Evolutionary conservation across 2,797 vertebrate species (phyloP).

Genomic region (Typhlichthys eigenmanni): DNA sequence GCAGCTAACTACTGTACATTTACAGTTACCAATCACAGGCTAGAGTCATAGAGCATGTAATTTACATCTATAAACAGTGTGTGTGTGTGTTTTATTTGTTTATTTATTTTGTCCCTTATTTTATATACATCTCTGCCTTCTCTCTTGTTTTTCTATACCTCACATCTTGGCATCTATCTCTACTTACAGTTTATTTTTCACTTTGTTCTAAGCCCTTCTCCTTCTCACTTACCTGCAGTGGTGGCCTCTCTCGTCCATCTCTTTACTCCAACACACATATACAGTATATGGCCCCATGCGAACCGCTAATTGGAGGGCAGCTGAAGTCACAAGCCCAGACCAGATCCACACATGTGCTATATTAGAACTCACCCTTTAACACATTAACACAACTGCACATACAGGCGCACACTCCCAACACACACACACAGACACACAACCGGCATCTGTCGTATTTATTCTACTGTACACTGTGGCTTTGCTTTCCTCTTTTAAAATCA

Average conservation of each 20-base stretch:
- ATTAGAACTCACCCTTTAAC: neutral
- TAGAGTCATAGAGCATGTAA: too few species aligned
- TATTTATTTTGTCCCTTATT: neutral
- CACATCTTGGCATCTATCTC: neutral
- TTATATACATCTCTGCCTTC: neutral
- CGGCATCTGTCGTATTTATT: conserved; percentile 50
- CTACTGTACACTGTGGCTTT: conserved; percentile 56
- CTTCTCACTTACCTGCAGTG: neutral
- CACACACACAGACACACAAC: conserved; percentile 39
- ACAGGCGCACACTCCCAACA: neutral
- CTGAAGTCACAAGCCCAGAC: neutral
- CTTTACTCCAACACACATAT: conserved; percentile 1
- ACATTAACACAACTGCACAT: conserved; percentile 1
- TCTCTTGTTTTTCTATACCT: neutral
- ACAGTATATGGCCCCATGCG: neutral
- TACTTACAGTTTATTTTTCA: neutral
- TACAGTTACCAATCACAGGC: too few species aligned
- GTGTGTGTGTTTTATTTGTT: neutral
- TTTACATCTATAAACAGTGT: too few species aligned
- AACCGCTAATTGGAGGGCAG: conserved; percentile 26
- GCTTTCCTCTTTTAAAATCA: conserved; percentile 68
- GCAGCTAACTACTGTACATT: too few species aligned
- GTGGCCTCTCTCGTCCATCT: conserved; percentile 1
- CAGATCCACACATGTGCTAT: neutral
- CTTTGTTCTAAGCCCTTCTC: neutral